Evolutionary conservation across 2,113 vertebrate species (phyloP).

Genomic region (Electrona antarctica): DNA sequence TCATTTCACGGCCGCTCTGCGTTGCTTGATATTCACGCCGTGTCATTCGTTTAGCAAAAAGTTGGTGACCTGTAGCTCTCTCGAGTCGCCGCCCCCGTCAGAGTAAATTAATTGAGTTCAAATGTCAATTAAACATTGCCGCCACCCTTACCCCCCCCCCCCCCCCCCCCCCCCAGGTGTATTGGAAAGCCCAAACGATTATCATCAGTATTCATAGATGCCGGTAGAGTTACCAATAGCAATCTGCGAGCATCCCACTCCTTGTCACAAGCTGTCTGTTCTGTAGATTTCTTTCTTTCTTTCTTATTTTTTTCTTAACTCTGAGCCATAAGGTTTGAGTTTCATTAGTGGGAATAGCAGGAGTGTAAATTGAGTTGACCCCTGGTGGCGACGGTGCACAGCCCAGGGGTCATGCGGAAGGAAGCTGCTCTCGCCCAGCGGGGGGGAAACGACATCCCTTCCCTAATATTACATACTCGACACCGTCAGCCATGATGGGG

Average conservation of each 20-base stretch:
- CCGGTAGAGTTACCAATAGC: slow-evolving; percentile 11
- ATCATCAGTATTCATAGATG: slow-evolving; percentile 17
- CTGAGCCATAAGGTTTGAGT: background rate
- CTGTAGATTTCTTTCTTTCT: no score
- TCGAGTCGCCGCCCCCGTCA: slow-evolving; percentile 16
- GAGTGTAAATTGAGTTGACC: slow-evolving; percentile 38
- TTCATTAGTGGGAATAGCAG: slow-evolving; percentile 27
- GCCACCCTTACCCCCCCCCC: background rate
- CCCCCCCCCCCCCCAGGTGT: background rate
- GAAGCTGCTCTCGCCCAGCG: background rate
- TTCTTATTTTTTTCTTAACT: background rate
- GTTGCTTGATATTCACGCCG: background rate
- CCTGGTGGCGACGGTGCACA: background rate
- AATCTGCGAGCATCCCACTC: background rate
- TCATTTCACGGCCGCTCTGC: background rate
- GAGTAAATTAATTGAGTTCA: slow-evolving; percentile 27
- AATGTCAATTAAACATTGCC: slow-evolving; percentile 4
- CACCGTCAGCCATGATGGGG: background rate
- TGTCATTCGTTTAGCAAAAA: background rate
- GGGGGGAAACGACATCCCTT: background rate
- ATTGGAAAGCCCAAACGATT: slow-evolving; percentile 27
- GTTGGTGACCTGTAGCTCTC: slow-evolving; percentile 3
- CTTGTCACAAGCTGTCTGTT: background rate
- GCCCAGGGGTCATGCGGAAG: background rate
- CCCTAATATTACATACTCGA: background rate